Evolutionary conservation across 2,888 invertebrate genomes (phyloP).

Genomic region (Philopedon plagiatum): DNA sequence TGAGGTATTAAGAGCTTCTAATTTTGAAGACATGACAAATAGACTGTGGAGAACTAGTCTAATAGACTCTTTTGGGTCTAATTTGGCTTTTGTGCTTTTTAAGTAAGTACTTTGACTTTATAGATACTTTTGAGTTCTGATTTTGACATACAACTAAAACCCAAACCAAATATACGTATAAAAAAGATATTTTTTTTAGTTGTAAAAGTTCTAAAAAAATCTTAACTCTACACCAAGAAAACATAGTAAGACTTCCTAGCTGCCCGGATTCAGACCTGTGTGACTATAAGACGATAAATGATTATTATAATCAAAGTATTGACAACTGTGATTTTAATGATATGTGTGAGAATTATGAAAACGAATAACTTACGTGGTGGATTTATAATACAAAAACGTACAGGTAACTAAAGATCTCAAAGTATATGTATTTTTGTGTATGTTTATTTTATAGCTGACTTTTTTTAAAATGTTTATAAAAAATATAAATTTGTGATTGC

Average conservation of each 20-base stretch:
- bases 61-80: conserved; percentile 86
- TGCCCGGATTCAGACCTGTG: conserved; percentile 79
- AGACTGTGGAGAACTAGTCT: conserved; percentile 74
- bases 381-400: too few species aligned
- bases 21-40: conserved; percentile 64
- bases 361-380: background rate
- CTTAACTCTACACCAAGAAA: conserved; percentile 83
- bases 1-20: conserved; percentile 73
- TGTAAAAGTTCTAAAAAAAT: conserved; percentile 70
- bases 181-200: too few species aligned
- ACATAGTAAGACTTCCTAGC: conserved; percentile 77
- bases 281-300: conserved; percentile 73
- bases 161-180: too few species aligned
- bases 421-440: conserved; percentile 23
- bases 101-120: conserved; percentile 58
- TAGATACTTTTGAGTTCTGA: too few species aligned
- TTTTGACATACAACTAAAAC: too few species aligned
- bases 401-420: conserved; percentile 12
- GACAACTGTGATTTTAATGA: conserved; percentile 77
- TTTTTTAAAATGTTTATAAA: too few species aligned
- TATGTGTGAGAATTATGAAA: conserved; percentile 72
- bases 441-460: conserved; percentile 1
- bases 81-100: conserved; percentile 80
- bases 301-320: conserved; percentile 74
- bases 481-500: too few species aligned